A percentile compares a stretch with the other conserved stretches of the same genome.
Evolutionary conservation across 2,888 invertebrate genomes (phyloP).

Genomic region (Cheilosia scutellata): DNA sequence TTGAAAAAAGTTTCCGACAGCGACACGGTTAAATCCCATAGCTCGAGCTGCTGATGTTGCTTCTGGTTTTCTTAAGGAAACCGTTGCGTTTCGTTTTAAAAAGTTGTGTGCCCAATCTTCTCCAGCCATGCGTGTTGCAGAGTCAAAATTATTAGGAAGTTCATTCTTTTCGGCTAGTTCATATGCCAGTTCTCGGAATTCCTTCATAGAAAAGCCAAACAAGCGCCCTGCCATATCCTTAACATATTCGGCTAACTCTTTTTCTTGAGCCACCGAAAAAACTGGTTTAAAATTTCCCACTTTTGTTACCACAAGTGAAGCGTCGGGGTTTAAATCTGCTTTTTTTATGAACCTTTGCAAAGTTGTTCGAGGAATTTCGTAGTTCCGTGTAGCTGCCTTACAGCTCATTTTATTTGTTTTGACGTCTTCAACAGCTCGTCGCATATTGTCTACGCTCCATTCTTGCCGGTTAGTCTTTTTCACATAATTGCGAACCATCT

Average conservation of each 20-base stretch:
- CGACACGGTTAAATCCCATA: conserved; percentile 22
- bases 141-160: not conserved
- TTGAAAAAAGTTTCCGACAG: conserved; percentile 26
- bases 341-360: no score
- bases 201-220: conserved; percentile 13
- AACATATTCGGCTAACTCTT: not conserved
- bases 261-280: no score
- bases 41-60: conserved; percentile 23
- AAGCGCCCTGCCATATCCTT: conserved; percentile 6
- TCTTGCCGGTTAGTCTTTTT: no score
- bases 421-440: no score
- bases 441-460: no score
- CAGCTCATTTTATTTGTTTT: no score
- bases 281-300: no score
- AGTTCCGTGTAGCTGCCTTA: no score
- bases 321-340: no score
- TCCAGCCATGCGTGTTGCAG: conserved; percentile 17
- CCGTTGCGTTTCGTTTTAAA: not conserved
- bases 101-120: conserved; percentile 19
- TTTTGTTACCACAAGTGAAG: no score
- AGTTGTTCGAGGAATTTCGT: no score
- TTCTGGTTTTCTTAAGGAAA: conserved; percentile 20
- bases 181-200: conserved; percentile 1
- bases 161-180: conserved; percentile 13
- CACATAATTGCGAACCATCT: no score